Evolutionary conservation across 2,797 vertebrate genomes (phyloP), one percentile per base, ranked within the genome.

Genomic region (Sebastes minor): DNA sequence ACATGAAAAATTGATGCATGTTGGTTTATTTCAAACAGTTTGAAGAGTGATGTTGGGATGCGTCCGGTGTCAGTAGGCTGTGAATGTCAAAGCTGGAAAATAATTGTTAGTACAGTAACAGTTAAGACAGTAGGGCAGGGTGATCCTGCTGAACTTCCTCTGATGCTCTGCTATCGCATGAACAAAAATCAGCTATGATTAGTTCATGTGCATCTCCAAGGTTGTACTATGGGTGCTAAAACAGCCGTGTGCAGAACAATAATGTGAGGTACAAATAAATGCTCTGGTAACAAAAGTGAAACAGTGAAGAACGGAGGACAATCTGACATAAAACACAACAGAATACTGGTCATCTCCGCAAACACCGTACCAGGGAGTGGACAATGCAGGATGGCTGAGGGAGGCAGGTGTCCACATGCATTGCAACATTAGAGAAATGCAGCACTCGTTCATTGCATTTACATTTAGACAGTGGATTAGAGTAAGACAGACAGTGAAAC

Each of bases 391-490:
- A 94, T 91, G 92, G 87, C 80, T 86, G 87, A 86, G 72, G 83
- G 81, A 88, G 87, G 82, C 78, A 78, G 86, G 84, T 83, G 83
- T 91, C 81, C 67, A 86, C 94, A 95, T 95, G 93, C 93, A 91
- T 84, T 70, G 76, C 82, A 85, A 92, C 88, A 85, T 85, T 25
- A 80, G 81, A 94, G 88, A 94, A 95, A 94, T 92, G 94, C 93
- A 94, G 92, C 78, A 86, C 86, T 80, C n/a, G 18, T 84, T 85
- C 82, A 85, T 90, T 92, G 91, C 92, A 94, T 93, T 93, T 91
- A 94, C 93, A 94, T 88, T 89, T 56, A 94, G 89, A 92, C 93
- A 87, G 91, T 91, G 92, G 82, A 80, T 78, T 84, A 91, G 86
- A 91, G 75, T 77, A 63, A 85, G 86, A 92, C 91, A 93, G 89